Base-by-base conservation (phyloP, 2,113 vertebrate genomes). In the Rhinolophus sinicus region DNA sequence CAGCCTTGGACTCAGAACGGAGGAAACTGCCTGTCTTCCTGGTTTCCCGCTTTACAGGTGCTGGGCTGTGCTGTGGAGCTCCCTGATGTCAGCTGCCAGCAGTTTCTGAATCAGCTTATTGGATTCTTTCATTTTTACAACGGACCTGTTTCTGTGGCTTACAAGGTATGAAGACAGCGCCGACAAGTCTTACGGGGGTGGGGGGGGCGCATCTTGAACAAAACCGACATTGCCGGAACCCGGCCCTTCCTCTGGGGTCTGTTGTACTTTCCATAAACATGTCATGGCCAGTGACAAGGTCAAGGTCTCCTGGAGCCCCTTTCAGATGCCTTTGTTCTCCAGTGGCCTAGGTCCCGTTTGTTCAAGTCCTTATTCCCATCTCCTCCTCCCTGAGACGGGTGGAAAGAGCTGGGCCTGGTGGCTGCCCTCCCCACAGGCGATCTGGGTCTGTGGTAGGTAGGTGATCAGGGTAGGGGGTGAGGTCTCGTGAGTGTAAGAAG, bases 111-210 rank as follows among this genome's bases (percentile, higher is more conserved):
- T 89, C 99, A 99, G 97, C 98, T 99, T 5, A 99, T 99, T 8
- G 98, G 99, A 81, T 98, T 99, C 81, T 99, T 99, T 93, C 98
- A 98, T 85, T 99, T 99, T 98, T 99, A 99, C 98, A 98, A 99
- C 0, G 99, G 99, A 3, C 98, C 99, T 0, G 98, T 99, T 64
- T 97, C 97, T 11, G 96, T 54, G 3, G 99, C 99, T 4, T 99
- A 99, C 96, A 26, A 84, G 99, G 99, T 99, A 98, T 28, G 12
- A 81, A 12, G 21, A 26, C 2, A 2, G n/a, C 2, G 1, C n/a
- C 2, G 16, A n/a, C 35, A 44, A 11, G 26, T 8, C 35, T 13
- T 13, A 15, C 0, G 15, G 8, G 77, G 40, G n/a, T n/a, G n/a
- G n/a, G n/a, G n/a, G n/a, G n/a, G n/a, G n/a, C n/a, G 19, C 21